Evolutionary conservation across 2,888 invertebrate genomes (phyloP), one percentile per base, ranked within the genome.

Genomic region (Epistrophe grossulariae): DNA sequence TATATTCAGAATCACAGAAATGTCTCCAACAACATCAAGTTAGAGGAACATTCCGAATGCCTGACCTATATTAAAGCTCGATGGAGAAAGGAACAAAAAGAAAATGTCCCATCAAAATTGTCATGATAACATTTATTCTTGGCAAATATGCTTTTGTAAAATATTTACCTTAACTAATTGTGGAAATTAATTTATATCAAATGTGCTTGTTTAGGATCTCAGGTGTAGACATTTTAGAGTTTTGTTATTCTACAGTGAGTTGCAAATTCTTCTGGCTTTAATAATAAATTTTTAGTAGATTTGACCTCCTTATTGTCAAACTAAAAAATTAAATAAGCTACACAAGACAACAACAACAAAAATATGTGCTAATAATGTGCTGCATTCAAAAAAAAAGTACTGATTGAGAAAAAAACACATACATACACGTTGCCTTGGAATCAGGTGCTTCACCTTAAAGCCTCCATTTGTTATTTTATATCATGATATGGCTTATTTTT

Each of bases 131-230:
- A 81, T 84, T 84, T 82, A 85, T 83, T 74, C 71, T 68, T 79
- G 70, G 87, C 71, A 87, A 87, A 87, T 87, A 87, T 72, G 79
- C 79, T 87, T 79, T 35, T 55, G 83, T 74, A 76, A 83, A 83
- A 82, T 87, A 87, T 87, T 87, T 83, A 74, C 74, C 74, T 79
- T 74, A 45, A 82, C 71, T 87, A 87, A 87, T 87, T 87, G 82
- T 79, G 83, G 64, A 24, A 87, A 82, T 87, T 87, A 87, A 87
- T 87, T 83, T 79, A 87, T 83, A 87, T 87, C 71, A 87, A 87
- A 87, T 83, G 70, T 85, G 81, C 85, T 77, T 85, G 64, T 78
- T 79, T 82, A 76, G 73, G 73, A 35, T 48, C 45, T 19, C 8
- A 45, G n/a, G 9, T 1, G 45, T 8, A 9, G n/a, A 17, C 7